Percentiles rank a stretch among this genome's conserved stretches.
Conservation (phyloP, 2,888 invertebrate species). For the Euzetes globulus region DNA sequence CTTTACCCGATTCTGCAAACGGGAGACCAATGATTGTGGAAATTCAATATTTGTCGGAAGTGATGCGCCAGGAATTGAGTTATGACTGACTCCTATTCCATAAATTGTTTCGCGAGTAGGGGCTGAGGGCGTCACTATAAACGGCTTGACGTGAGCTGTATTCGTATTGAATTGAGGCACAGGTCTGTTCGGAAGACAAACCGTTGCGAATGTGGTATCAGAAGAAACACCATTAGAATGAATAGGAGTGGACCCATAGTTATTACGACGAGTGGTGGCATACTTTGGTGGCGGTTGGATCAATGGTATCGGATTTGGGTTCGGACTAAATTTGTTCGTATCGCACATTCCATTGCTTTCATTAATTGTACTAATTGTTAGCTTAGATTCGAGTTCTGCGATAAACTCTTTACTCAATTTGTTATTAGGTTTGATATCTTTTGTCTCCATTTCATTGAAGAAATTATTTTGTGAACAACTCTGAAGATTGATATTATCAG, state of each 20-base stretch:
- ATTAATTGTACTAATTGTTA: conserved; percentile 3
- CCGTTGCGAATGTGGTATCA: conserved; percentile 3
- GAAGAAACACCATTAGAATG: neutral
- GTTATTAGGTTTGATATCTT: neutral
- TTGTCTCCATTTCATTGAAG: neutral
- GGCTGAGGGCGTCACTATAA: conserved; percentile 29
- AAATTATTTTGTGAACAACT: neutral
- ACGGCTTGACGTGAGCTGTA: conserved; percentile 34
- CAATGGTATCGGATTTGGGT: conserved; percentile 1
- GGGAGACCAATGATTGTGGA: conserved; percentile 55
- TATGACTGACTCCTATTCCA: conserved; percentile 19
- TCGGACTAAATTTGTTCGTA: neutral
- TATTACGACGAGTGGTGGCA: neutral
- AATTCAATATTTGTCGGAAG: conserved; percentile 5
- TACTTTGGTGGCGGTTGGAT: conserved; percentile 32
- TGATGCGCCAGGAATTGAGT: conserved; percentile 49
- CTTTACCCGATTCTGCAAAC: conserved; percentile 57
- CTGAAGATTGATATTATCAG: neutral
- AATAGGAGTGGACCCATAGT: neutral
- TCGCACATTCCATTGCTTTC: neutral
- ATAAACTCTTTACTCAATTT: conserved; percentile 35
- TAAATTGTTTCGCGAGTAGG: conserved; percentile 29
- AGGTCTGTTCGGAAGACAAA: neutral
- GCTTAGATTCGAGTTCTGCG: conserved; percentile 33
- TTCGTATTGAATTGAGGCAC: neutral